Evolutionary conservation across 2,797 vertebrate species (phyloP), one percentile per base, ranked within the genome.

Genomic region (Dermochelys coriacea): DNA sequence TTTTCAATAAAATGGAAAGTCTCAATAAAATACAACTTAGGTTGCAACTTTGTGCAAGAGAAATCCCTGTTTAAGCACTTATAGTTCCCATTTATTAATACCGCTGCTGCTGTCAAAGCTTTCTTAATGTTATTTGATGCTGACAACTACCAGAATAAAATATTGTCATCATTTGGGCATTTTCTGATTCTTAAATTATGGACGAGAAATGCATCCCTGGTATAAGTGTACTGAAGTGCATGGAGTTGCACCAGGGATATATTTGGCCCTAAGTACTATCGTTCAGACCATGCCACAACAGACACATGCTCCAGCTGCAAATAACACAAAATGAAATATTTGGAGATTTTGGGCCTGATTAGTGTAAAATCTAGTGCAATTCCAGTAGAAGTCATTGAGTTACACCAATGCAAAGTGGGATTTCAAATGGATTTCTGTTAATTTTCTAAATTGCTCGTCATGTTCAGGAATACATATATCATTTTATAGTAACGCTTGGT

Each of bases 301-400:
- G 93, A 96, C 93, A 94, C 82, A 96, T 52, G 93, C 96, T 97
- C 94, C 87, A 89, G 80, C 95, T 96, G 93, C 96, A 97, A 96
- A 95, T 93, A 96, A 91, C 89, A 94, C 68, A 86, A 94, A 96
- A 94, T 31, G 55, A 94, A 90, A 50, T 85, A 92, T 87, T 88
- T 80, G 92, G 80, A 77, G 89, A 91, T 83, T 94, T 95, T 83
- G 88, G 75, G 79, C 49, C 14, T 54, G 47, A 25, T 94, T 89
- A 71, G 54, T 91, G 85, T 96, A 88, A 86, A 89, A 64, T 37
- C 83, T 87, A 93, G 80, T 93, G 37, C 61, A 91, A 21, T 94
- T 95, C 77, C 50, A 84, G 93, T 88, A 75, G 87, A 96, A 93
- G 85, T 86, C 84, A 82, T 87, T 87, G 75, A 91, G 93, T 93